These are phyloP conservation scores for Prionace glauca DNA, from an alignment of 2,797 vertebrate species.

Conservation along the genomic window DNA sequence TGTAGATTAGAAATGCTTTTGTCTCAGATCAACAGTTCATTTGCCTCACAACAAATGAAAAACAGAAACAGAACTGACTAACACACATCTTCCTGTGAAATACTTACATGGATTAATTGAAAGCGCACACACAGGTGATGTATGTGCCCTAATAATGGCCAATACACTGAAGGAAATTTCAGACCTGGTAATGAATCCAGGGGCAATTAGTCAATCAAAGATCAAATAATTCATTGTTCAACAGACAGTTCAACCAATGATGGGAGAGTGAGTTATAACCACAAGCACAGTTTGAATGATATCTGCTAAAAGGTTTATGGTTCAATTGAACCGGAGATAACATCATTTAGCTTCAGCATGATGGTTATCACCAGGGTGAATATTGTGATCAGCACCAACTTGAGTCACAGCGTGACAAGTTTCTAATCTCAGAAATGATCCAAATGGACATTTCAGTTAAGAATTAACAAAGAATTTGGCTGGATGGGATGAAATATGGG, in stretches of 20 bases:
- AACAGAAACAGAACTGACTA: neutral
- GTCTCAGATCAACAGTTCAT: neutral
- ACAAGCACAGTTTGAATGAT: neutral
- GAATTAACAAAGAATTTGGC: neutral
- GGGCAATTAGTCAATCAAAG: conserved; percentile 14
- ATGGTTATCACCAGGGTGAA: neutral
- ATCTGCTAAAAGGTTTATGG: neutral
- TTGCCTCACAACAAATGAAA: neutral
- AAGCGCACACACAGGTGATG: neutral
- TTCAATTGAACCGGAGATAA: neutral
- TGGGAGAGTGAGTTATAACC: neutral
- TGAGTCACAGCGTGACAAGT: neutral
- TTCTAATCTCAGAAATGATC: neutral
- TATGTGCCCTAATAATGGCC: neutral
- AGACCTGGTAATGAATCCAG: neutral
- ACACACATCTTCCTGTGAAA: neutral
- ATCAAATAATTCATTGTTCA: conserved; percentile 1
- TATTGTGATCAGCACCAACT: neutral
- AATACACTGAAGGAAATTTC: neutral
- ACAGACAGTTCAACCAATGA: neutral
- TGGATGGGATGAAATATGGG: too few relatives aligned
- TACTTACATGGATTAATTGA: conserved; percentile 16
- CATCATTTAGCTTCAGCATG: neutral
- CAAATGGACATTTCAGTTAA: neutral
- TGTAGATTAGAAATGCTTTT: neutral